phyloP scores from a whole-genome alignment of 92 coral and sea anemone genomes.

The Heteractis magnifica region DNA sequence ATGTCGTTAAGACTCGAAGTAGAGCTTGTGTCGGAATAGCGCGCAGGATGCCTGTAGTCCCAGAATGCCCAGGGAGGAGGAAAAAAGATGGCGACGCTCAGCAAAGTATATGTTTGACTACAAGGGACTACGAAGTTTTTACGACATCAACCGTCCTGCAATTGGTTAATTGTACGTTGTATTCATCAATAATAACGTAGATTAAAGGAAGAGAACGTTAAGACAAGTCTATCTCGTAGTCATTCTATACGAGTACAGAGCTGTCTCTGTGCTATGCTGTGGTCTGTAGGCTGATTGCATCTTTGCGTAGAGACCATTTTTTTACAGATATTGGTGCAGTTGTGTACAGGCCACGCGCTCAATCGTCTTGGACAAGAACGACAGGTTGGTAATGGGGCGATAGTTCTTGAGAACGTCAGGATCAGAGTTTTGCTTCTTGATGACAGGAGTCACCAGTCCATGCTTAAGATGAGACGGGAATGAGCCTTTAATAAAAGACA shows the following conservation, averaged over 20 bases:
- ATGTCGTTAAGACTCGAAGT: conserved; percentile 36
- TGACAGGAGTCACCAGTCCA: conserved; percentile 35
- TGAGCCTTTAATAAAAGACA: conserved; percentile 9
- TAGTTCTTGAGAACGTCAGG: conserved; percentile 37
- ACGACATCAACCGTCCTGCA: too few species aligned
- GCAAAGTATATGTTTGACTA: too few species aligned
- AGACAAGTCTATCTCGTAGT: too few species aligned
- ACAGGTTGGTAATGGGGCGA: conserved; percentile 38
- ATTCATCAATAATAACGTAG: too few species aligned
- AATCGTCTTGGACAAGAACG: conserved; percentile 35
- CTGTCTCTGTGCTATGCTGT: conserved; percentile 40
- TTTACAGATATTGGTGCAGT: conserved; percentile 11
- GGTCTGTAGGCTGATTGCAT: conserved; percentile 48
- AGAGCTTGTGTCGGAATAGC: too few species aligned
- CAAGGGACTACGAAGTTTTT: too few species aligned
- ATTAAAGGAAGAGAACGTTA: too few species aligned
- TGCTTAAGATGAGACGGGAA: conserved; percentile 31
- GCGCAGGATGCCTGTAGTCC: too few species aligned
- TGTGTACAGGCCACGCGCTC: conserved; percentile 21
- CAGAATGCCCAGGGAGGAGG: too few species aligned
- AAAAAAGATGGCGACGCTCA: too few species aligned
- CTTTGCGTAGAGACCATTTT: conserved; percentile 19
- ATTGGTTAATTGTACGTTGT: too few species aligned
- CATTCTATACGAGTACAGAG: not conserved
- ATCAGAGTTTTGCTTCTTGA: conserved; percentile 27